These are phyloP conservation scores for Lydus trimaculatus DNA, from an alignment of 2,888 invertebrate genomes.

Conservation along the genomic window DNA sequence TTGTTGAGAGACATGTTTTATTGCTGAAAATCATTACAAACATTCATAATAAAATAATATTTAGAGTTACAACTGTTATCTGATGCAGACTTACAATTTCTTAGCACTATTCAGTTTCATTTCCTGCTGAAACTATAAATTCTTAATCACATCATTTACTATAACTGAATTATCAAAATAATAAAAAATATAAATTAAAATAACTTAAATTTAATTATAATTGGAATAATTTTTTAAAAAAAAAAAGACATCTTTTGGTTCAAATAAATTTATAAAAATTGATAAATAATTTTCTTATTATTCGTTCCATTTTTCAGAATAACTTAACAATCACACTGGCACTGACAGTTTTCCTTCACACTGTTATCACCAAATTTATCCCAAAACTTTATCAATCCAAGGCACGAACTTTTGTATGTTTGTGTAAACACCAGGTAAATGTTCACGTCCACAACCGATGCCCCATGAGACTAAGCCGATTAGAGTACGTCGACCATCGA, in stretches of 20 bases:
- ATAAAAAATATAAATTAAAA: constrained; percentile 4
- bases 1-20: constrained; percentile 10
- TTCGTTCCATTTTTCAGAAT: constrained; percentile 22
- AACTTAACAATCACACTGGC: constrained; percentile 36
- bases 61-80: constrained; percentile 31
- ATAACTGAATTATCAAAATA: constrained; percentile 16
- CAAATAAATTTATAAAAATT: constrained; percentile 12
- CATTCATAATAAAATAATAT: constrained; percentile 9
- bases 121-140: constrained; percentile 33
- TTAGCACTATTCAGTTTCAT: constrained; percentile 33
- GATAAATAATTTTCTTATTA: constrained; percentile 24
- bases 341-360: constrained; percentile 14
- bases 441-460: constrained; percentile 89
- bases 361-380: constrained; percentile 51
- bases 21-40: constrained; percentile 17
- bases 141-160: constrained; percentile 31
- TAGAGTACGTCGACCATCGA: constrained; percentile 85
- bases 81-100: constrained; percentile 48
- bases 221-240: background rate
- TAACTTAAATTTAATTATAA: constrained; percentile 26
- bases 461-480: constrained; percentile 93
- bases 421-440: constrained; percentile 90
- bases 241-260: constrained; percentile 20
- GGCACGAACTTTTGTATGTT: constrained; percentile 93
- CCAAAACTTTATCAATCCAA: constrained; percentile 87